Conservation (phyloP, 2,888 invertebrate species). For the Hydriomena furcata region DNA sequence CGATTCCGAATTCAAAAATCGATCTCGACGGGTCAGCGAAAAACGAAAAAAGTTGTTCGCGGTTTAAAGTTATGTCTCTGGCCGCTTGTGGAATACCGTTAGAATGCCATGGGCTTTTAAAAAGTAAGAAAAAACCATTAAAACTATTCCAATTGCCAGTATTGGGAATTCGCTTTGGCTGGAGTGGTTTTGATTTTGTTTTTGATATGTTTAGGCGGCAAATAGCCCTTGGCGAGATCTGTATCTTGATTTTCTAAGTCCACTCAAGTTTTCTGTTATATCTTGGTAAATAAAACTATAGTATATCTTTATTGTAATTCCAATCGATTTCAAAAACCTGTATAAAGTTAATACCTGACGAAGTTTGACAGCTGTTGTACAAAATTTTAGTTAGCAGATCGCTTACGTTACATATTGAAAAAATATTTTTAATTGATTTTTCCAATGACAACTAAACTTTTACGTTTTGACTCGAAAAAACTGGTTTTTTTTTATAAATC, state of each 20-base stretch:
- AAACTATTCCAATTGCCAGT: slow-evolving; percentile 83
- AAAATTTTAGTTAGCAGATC: too few relatives aligned
- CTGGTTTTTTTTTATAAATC: too few relatives aligned
- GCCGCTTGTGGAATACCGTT: slow-evolving; percentile 68
- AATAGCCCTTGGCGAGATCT: slow-evolving; percentile 1
- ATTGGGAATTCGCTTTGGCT: slow-evolving; percentile 79
- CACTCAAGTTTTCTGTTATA: too few relatives aligned
- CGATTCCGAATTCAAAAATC: slow-evolving; percentile 42
- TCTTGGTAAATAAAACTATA: too few relatives aligned
- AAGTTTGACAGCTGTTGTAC: too few relatives aligned
- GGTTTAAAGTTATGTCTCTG: slow-evolving; percentile 73
- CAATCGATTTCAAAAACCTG: too few relatives aligned
- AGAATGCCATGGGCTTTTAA: slow-evolving; percentile 72
- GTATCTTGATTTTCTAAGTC: neutral
- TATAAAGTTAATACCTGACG: too few relatives aligned
- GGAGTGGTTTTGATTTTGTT: slow-evolving; percentile 54
- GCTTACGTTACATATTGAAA: too few relatives aligned
- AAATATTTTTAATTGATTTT: too few relatives aligned
- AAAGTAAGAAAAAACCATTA: slow-evolving; percentile 64
- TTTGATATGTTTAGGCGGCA: slow-evolving; percentile 22
- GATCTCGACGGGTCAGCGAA: slow-evolving; percentile 69
- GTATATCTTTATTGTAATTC: too few relatives aligned
- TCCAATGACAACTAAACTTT: too few relatives aligned
- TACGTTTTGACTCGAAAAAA: too few relatives aligned
- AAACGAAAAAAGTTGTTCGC: slow-evolving; percentile 73